These are phyloP conservation scores for Listronotus oregonensis DNA, from an alignment of 1,140 invertebrate species.

Conservation along the genomic window DNA sequence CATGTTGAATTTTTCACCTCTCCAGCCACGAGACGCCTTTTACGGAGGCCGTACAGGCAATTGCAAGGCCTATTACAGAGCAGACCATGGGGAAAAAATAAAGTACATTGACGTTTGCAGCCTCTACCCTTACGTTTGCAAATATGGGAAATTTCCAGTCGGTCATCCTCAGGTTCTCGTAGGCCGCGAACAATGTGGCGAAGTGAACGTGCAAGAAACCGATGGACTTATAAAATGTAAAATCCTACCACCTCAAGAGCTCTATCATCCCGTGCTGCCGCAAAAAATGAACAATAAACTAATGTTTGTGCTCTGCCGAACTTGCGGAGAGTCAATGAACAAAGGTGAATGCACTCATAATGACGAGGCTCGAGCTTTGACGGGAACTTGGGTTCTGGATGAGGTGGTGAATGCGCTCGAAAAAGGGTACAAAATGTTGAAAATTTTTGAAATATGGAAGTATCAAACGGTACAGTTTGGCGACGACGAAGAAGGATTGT, in stretches of 20 bases:
- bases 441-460: constrained; percentile 45
- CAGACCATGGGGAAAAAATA: too few relatives aligned
- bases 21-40: too few relatives aligned
- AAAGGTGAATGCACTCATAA: too few relatives aligned
- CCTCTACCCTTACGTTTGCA: too few relatives aligned
- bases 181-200: constrained; percentile 18
- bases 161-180: constrained; percentile 1
- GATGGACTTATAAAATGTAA: constrained; percentile 47
- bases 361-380: constrained; percentile 12
- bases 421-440: constrained; percentile 31
- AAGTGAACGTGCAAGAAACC: constrained; percentile 21
- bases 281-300: too few relatives aligned
- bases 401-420: constrained; percentile 51
- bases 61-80: too few relatives aligned
- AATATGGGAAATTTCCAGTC: too few relatives aligned
- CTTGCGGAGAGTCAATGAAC: too few relatives aligned
- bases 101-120: too few relatives aligned
- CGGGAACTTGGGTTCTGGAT: constrained; percentile 42
- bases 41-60: too few relatives aligned
- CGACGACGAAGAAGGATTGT: constrained; percentile 39
- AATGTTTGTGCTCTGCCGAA: too few relatives aligned
- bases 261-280: constrained; percentile 51
- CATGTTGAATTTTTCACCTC: too few relatives aligned
- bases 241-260: constrained; percentile 47
- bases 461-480: constrained; percentile 44